Base-by-base conservation (phyloP, 2,113 vertebrate species). In the Boleophthalmus pectinirostris region DNA sequence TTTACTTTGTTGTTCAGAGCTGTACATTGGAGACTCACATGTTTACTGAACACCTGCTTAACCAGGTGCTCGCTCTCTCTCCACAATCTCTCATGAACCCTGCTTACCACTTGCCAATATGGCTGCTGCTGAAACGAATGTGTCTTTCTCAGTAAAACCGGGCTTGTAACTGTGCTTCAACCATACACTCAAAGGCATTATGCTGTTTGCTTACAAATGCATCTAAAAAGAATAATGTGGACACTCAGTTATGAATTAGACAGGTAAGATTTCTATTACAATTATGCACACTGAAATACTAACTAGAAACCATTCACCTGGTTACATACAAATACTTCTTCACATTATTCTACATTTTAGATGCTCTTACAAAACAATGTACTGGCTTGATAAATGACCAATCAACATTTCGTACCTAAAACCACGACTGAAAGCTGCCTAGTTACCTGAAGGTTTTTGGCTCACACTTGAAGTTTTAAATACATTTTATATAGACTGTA, bases 81-180 rank as follows among this genome's bases (percentile, higher is more conserved):
- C 35, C 72, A 79, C 84, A 76, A 82, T 87, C 74, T 53, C 56
- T 79, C 87, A 73, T 78, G 86, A 79, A 86, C 88, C 88, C 90
- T 87, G 89, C 89, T 61, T 80, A 86, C 89, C 90, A 85, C 85
- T 84, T 91, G 88, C 91, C 91, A 80, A 89, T 89, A 67, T 90
- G 82, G 92, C 90, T 93, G 94, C 92, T 94, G 94, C 90, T 92
- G 89, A 85, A 92, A 94, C 88, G 94, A 96, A 94, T 94, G 94
- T 94, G 93, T 90, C 90, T 76, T 89, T 67, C 85, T 90, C 71
- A 25, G 81, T 79, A 60, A 75, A 57, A 80, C 75, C 77, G 85
- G 91, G 90, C 90, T 88, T 85, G 87, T 79, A 58, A 93, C 92
- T 93, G 91, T 87, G 91, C 87, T 81, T 75, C 64, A 47, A 66